Percentiles rank a stretch among this genome's conserved stretches.
Evolutionary conservation across 2,888 invertebrate species (phyloP).

Genomic region (Phragmatobia fuliginosa): DNA sequence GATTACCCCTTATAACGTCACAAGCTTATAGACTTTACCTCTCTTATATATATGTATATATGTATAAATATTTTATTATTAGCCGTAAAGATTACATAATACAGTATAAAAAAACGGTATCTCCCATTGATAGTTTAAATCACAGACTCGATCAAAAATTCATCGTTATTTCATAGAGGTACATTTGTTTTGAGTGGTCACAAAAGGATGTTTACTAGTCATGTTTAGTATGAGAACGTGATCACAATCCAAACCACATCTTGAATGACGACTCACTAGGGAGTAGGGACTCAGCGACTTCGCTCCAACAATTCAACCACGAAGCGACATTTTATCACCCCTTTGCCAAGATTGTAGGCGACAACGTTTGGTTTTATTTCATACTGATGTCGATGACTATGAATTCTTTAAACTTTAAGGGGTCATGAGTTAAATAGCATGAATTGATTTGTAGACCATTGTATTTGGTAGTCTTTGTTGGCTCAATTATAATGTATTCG

Average conservation of each 20-base stretch:
- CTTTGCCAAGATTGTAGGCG: slow-evolving; percentile 23
- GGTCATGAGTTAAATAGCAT: background rate
- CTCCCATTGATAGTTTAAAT: background rate
- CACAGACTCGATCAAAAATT: slow-evolving; percentile 4
- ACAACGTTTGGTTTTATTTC: background rate
- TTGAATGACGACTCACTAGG: slow-evolving; percentile 30
- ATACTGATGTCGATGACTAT: background rate
- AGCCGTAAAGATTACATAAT: background rate
- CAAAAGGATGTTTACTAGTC: slow-evolving; percentile 37
- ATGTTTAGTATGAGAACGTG: slow-evolving; percentile 37
- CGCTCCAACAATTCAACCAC: slow-evolving; percentile 9
- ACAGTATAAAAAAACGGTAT: background rate
- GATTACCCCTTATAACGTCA: too few species aligned
- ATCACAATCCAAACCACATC: slow-evolving; percentile 33
- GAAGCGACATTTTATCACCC: slow-evolving; percentile 25
- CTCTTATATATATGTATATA: too few species aligned
- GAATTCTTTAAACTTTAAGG: slow-evolving; percentile 4
- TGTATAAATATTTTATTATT: background rate
- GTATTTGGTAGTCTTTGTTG: background rate
- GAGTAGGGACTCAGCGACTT: slow-evolving; percentile 10
- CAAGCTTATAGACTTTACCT: too few species aligned
- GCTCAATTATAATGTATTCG: background rate
- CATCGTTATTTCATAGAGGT: background rate
- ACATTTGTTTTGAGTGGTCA: background rate
- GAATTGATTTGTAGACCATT: slow-evolving; percentile 1